Conservation (phyloP, 2,797 vertebrate species). For the Chlorospingus semifuscus region DNA sequence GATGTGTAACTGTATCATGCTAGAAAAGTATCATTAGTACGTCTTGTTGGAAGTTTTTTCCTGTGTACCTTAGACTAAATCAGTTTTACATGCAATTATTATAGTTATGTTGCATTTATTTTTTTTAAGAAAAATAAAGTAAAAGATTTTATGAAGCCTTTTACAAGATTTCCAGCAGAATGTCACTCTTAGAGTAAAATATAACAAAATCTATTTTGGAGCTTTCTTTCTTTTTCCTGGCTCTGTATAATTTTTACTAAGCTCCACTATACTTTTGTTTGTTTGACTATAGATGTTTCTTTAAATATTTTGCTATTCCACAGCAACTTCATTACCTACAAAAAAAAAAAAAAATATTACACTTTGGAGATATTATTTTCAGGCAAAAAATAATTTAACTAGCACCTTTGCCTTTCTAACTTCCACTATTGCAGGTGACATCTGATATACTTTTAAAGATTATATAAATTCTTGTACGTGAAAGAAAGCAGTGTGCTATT, state of each 20-base stretch:
- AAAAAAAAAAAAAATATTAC: background rate
- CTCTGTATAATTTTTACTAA: background rate
- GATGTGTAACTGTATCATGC: fast-evolving
- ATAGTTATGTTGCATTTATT: background rate
- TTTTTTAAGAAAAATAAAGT: background rate
- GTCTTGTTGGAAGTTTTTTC: fast-evolving
- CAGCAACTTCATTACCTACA: background rate
- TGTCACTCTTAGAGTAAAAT: background rate
- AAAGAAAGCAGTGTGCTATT: background rate
- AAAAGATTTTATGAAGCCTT: background rate
- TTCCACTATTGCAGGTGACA: background rate
- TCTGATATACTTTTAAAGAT: background rate
- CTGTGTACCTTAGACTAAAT: background rate
- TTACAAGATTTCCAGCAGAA: background rate
- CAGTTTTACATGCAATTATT: background rate
- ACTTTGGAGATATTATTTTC: background rate
- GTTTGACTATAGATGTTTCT: background rate
- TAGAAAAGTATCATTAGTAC: background rate
- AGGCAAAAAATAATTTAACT: background rate
- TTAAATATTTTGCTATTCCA: background rate
- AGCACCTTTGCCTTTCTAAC: background rate
- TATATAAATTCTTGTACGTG: background rate
- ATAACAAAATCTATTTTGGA: background rate
- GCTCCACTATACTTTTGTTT: background rate
- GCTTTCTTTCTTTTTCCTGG: background rate